Percentiles rank a stretch among this genome's conserved stretches.
These are phyloP conservation scores for Trinectes maculatus DNA, from an alignment of 2,113 vertebrate species.

Conservation along the genomic window DNA sequence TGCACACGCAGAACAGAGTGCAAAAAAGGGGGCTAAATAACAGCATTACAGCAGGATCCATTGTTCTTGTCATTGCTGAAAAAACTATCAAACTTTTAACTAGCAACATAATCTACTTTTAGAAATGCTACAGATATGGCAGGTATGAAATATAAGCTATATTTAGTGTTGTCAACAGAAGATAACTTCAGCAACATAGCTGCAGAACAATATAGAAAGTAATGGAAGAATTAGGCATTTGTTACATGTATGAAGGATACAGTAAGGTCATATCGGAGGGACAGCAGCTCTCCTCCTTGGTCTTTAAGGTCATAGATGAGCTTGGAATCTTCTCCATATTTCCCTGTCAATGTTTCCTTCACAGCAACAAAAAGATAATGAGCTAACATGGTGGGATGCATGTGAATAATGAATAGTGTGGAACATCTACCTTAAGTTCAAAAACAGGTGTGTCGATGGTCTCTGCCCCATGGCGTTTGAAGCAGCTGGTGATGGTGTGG, in stretches of 20 bases:
- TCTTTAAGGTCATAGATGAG: constrained; percentile 98
- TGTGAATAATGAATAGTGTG: not conserved
- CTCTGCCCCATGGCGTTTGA: constrained; percentile 96
- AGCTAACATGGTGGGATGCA: no score
- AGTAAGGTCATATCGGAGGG: constrained; percentile 96
- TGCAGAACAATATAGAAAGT: not conserved
- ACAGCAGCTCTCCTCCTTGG: constrained; percentile 95
- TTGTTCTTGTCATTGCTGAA: no score
- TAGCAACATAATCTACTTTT: no score
- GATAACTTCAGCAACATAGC: no score
- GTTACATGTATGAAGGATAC: constrained; percentile 89
- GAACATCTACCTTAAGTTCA: constrained; percentile 89
- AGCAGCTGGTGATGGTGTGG: constrained; percentile 86
- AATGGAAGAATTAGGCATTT: not conserved
- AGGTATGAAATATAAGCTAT: no score
- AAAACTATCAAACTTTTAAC: no score
- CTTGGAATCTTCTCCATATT: constrained; percentile 98
- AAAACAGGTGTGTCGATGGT: constrained; percentile 98
- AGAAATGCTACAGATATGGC: no score
- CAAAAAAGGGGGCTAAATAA: no score
- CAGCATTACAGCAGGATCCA: no score
- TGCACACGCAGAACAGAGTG: no score
- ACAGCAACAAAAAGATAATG: constrained; percentile 1
- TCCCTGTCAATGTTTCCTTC: constrained; percentile 94
- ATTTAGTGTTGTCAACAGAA: no score